A percentile compares a stretch with the other conserved stretches of the same genome.
Conservation (phyloP, 2,797 vertebrate genomes). For the Eremophila alpestris region DNA sequence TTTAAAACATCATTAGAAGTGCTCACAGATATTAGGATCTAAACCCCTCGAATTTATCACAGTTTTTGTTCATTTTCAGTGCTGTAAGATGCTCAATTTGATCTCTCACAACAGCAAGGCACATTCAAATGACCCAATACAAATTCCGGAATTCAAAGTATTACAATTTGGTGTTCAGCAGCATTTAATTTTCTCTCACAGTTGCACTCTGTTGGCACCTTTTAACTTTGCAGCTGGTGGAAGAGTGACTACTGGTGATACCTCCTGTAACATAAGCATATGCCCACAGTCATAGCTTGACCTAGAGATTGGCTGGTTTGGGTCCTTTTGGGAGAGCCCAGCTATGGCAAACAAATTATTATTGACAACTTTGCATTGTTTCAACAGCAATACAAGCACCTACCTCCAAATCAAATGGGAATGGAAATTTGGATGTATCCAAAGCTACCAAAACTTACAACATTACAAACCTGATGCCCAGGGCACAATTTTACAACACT, state of each 20-base stretch:
- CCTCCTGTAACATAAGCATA: background rate
- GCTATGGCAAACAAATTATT: background rate
- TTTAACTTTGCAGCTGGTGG: background rate
- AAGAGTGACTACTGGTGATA: background rate
- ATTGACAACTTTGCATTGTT: background rate
- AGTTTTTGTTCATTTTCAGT: background rate
- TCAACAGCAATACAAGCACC: background rate
- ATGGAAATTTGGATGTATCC: background rate
- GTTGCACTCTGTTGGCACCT: background rate
- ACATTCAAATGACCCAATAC: background rate
- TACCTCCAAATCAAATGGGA: background rate
- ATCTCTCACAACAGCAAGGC: background rate
- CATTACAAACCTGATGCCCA: background rate
- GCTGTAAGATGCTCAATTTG: background rate
- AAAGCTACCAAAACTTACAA: background rate
- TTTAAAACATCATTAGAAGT: background rate
- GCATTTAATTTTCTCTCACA: background rate
- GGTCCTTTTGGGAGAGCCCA: background rate
- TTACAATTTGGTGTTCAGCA: background rate
- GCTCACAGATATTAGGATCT: background rate
- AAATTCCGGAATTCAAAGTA: background rate
- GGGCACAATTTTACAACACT: background rate
- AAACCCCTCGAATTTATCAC: background rate
- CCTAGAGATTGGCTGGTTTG: background rate
- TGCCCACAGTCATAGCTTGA: background rate